These are phyloP conservation scores for Hycleus cichorii DNA, from an alignment of 1,140 invertebrate genomes.

Conservation along the genomic window DNA sequence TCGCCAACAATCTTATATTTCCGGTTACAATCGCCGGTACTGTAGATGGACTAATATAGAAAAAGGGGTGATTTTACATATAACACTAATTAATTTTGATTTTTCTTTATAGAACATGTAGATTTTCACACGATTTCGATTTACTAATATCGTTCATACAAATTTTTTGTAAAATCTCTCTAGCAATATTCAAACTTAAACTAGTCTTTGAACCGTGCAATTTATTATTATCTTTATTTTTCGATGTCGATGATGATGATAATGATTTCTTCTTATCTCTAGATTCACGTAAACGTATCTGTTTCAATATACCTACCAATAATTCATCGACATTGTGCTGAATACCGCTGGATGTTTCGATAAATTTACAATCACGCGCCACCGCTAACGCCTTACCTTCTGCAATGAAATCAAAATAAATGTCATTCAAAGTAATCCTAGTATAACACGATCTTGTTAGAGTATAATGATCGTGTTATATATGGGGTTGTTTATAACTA, in stretches of 20 bases:
- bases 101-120: slow-evolving; percentile 46
- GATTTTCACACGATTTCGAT: slow-evolving; percentile 85
- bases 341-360: slow-evolving; percentile 84
- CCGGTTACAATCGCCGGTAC: too few relatives aligned
- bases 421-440: too few relatives aligned
- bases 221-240: slow-evolving; percentile 42
- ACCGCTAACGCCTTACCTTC: slow-evolving; percentile 80
- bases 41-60: too few relatives aligned
- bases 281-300: slow-evolving; percentile 68
- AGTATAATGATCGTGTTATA: too few relatives aligned
- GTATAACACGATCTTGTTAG: too few relatives aligned
- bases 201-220: slow-evolving; percentile 60
- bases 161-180: slow-evolving; percentile 76
- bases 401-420: slow-evolving; percentile 42
- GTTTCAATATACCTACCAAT: slow-evolving; percentile 78
- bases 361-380: slow-evolving; percentile 85
- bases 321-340: slow-evolving; percentile 89
- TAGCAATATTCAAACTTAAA: slow-evolving; percentile 64
- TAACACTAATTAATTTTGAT: too few relatives aligned
- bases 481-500: too few relatives aligned
- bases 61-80: too few relatives aligned
- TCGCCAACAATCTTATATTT: too few relatives aligned
- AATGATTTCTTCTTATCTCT: slow-evolving; percentile 47
- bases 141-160: slow-evolving; percentile 79
- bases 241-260: slow-evolving; percentile 30